Percentiles rank a stretch among this genome's conserved stretches.
Conservation (phyloP, 2,113 vertebrate genomes). For the Gorsachius goisagi region DNA sequence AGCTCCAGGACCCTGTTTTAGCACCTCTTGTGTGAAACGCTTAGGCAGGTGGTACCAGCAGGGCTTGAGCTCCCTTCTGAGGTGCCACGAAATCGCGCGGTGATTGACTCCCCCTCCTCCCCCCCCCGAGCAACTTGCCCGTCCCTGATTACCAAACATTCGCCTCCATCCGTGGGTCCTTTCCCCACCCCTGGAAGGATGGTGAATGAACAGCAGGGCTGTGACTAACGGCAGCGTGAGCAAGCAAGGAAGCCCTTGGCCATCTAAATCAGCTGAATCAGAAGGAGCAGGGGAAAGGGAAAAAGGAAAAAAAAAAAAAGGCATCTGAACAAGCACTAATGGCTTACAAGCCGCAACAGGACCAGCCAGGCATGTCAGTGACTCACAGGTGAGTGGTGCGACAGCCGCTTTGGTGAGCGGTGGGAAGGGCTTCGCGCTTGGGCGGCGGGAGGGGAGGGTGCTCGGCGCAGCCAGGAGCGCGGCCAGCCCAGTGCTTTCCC, state of each 20-base stretch:
- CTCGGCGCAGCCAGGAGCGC: fast-evolving
- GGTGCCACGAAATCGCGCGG: neutral
- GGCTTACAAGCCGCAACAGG: neutral
- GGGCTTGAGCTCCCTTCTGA: neutral
- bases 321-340: neutral
- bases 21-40: neutral
- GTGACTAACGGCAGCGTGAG: neutral
- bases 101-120: neutral
- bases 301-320: neutral
- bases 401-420: neutral
- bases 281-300: neutral
- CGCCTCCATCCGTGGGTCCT: neutral
- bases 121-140: neutral
- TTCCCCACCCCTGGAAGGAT: neutral
- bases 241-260: neutral
- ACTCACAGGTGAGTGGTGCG: conserved; percentile 23
- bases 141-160: neutral
- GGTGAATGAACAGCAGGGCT: neutral
- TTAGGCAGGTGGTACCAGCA: neutral
- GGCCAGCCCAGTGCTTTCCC: neutral
- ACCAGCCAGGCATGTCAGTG: neutral
- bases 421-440: neutral
- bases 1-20: neutral
- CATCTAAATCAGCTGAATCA: conserved; percentile 43
- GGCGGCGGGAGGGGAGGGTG: neutral